Evolutionary conservation across 64 coral and sea anemone species (phyloP).

Genomic region (Pocillopora damicornis): DNA sequence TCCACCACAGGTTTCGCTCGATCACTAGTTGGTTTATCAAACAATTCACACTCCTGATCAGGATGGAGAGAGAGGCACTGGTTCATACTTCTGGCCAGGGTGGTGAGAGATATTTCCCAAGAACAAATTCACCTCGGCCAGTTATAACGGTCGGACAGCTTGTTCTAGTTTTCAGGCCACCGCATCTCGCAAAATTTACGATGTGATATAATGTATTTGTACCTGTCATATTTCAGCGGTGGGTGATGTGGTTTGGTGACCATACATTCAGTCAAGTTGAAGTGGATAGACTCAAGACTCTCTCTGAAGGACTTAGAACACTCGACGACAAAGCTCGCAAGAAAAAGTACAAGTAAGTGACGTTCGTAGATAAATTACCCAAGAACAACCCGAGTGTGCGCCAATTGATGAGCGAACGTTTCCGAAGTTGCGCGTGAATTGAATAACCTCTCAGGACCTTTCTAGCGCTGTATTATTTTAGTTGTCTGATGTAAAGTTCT

Average conservation of each 20-base stretch:
- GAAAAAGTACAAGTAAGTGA: constrained; percentile 90
- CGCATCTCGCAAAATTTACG: background rate
- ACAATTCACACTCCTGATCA: too few species aligned
- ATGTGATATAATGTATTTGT: too few species aligned
- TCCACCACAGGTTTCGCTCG: too few species aligned
- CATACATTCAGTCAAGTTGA: constrained; percentile 97
- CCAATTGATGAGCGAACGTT: background rate
- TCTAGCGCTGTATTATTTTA: background rate
- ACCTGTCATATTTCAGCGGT: constrained; percentile 42
- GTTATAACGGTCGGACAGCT: too few species aligned
- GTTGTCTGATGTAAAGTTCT: background rate
- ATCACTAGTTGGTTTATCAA: too few species aligned
- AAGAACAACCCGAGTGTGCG: background rate
- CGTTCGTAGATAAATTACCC: background rate
- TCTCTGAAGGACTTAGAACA: constrained; percentile 83
- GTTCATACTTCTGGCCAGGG: too few species aligned
- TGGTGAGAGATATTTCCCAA: too few species aligned
- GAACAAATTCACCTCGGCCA: too few species aligned
- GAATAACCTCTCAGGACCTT: background rate
- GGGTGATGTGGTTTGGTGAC: constrained; percentile 99
- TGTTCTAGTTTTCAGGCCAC: background rate
- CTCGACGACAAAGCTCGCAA: constrained; percentile 96
- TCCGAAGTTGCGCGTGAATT: background rate
- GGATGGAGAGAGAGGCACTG: too few species aligned
- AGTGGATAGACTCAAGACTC: constrained; percentile 88